These are phyloP conservation scores for Orius laevigatus DNA, from an alignment of 1,140 invertebrate genomes.

Conservation along the genomic window DNA sequence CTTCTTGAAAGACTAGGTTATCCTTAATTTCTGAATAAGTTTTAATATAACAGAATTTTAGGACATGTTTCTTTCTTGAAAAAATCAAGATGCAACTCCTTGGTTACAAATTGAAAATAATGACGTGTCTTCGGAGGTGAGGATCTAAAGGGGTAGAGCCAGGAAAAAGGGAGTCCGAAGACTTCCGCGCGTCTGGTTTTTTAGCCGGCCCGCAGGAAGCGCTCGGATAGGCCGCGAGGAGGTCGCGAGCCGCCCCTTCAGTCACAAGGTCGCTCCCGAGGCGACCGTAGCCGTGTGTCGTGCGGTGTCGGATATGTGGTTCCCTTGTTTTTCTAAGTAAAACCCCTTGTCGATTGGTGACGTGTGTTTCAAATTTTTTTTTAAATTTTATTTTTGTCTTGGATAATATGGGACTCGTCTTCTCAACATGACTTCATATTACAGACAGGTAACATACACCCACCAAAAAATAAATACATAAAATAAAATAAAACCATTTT, in stretches of 20 bases:
- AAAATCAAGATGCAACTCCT: no score
- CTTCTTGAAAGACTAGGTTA: no score
- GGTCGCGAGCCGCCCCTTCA: neutral
- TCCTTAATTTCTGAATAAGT: no score
- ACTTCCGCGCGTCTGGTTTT: neutral
- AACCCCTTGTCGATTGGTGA: neutral
- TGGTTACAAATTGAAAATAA: no score
- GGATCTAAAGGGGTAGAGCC: no score
- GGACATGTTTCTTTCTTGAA: no score
- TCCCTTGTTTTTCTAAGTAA: neutral
- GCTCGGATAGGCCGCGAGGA: slow-evolving; percentile 2
- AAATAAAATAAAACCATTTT: no score
- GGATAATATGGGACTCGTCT: neutral
- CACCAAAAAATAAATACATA: neutral
- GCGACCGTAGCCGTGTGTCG: neutral
- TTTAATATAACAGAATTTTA: no score
- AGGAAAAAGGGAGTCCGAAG: no score
- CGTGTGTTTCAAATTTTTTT: neutral
- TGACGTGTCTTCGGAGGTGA: no score
- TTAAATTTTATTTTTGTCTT: neutral
- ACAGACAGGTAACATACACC: neutral
- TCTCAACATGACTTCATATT: slow-evolving; percentile 5
- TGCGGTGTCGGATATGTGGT: neutral
- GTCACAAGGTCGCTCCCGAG: neutral
- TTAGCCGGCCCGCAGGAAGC: neutral